Conservation (phyloP, 2,113 vertebrate species). For the Hyaena hyaena region DNA sequence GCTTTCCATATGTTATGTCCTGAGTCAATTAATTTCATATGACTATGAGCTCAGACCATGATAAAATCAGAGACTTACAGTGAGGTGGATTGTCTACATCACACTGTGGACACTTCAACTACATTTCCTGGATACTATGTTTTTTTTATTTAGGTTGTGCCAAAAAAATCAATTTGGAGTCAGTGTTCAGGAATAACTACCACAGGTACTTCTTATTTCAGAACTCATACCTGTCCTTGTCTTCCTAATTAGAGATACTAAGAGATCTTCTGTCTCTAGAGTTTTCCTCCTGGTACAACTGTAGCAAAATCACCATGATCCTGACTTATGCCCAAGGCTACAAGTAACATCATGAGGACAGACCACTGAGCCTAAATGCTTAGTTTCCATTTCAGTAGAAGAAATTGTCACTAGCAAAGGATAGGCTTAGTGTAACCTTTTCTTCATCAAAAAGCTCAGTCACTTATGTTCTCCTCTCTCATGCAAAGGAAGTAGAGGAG, state of each 20-base stretch:
- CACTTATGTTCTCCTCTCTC: not conserved
- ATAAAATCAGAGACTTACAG: not conserved
- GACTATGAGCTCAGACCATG: not conserved
- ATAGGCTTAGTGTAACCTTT: not conserved
- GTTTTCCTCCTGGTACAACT: not conserved
- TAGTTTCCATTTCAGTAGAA: not conserved
- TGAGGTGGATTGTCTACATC: not conserved
- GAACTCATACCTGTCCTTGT: not conserved
- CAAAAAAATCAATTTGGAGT: not conserved
- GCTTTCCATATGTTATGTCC: not conserved
- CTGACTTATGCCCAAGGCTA: not conserved
- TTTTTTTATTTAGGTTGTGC: not conserved
- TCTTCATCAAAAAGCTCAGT: not conserved
- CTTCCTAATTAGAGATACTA: not conserved
- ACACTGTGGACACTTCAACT: not conserved
- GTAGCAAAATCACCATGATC: not conserved
- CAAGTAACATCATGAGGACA: not conserved
- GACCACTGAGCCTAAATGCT: not conserved
- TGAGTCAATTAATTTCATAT: constrained; percentile 5
- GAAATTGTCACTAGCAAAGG: not conserved
- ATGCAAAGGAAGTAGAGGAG: not conserved
- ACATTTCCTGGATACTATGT: not conserved
- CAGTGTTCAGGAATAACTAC: not conserved
- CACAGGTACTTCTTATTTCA: not conserved
- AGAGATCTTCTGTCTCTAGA: not conserved